Conservation (phyloP, 2,888 invertebrate species). For the Minunthozetes semirufus region DNA sequence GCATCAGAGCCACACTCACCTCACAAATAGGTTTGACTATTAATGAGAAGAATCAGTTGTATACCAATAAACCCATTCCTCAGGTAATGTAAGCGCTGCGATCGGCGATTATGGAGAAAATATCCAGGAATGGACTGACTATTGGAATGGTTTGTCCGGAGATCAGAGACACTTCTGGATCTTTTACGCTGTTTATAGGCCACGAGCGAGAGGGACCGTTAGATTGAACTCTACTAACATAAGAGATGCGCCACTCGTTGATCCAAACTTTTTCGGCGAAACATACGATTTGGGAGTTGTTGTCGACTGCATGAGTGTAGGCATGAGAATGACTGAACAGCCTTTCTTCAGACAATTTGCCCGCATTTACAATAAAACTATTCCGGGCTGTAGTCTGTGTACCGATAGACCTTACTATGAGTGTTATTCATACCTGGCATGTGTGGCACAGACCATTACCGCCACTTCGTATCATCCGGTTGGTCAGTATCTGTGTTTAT, state of each 20-base stretch:
- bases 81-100: neutral
- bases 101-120: neutral
- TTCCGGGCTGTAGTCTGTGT: slow-evolving; percentile 24
- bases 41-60: too few relatives aligned
- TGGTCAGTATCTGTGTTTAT: neutral
- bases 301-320: slow-evolving; percentile 23
- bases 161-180: slow-evolving; percentile 29
- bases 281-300: slow-evolving; percentile 28
- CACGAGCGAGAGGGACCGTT: slow-evolving; percentile 16
- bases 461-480: slow-evolving; percentile 25
- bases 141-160: neutral
- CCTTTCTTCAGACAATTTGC: neutral
- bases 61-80: neutral
- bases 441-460: slow-evolving; percentile 31
- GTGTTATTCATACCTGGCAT: slow-evolving; percentile 33
- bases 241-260: slow-evolving; percentile 29
- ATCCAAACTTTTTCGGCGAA: slow-evolving; percentile 29
- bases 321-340: slow-evolving; percentile 24
- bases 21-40: slow-evolving; percentile 21
- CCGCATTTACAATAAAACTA: neutral
- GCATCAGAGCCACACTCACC: slow-evolving; percentile 27
- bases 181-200: slow-evolving; percentile 24
- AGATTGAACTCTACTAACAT: slow-evolving; percentile 20
- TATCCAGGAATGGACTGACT: slow-evolving; percentile 19
- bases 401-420: slow-evolving; percentile 26